Evolutionary conservation across 2,797 vertebrate genomes (phyloP).

Genomic region (Sylvia borin): DNA sequence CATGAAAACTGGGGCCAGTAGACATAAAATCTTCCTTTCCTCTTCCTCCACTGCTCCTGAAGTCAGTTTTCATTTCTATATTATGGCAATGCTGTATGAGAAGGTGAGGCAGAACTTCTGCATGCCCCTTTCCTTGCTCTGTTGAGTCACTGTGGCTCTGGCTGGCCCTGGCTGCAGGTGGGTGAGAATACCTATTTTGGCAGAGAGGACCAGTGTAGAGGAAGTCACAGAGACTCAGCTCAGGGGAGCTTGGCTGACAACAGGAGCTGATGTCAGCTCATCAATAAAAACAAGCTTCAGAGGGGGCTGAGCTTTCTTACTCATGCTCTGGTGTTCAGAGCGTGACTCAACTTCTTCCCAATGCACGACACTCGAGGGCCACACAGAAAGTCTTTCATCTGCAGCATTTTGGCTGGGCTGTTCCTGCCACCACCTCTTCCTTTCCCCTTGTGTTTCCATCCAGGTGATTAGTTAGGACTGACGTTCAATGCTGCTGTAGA

Average conservation of each 20-base stretch:
- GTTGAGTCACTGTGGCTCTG: not conserved
- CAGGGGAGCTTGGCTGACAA: not conserved
- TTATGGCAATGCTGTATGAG: not conserved
- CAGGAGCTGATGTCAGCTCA: not conserved
- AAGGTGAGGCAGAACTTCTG: not conserved
- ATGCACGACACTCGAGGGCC: fast-evolving
- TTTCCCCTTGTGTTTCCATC: not conserved
- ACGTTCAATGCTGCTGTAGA: not conserved
- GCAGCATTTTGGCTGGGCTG: not conserved
- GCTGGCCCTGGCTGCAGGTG: not conserved
- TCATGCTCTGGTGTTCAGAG: conserved; percentile 14
- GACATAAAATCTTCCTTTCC: not conserved
- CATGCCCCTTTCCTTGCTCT: not conserved
- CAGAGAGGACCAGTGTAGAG: not conserved
- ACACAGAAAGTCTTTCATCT: not conserved
- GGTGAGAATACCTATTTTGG: not conserved
- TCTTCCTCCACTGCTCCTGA: not conserved
- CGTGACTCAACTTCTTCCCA: not conserved
- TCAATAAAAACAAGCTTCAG: not conserved
- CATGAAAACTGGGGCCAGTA: not conserved
- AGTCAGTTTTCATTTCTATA: not conserved
- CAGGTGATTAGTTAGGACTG: not conserved
- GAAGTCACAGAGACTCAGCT: not conserved
- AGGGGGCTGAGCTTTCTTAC: conserved; percentile 23
- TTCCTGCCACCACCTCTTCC: not conserved